Conservation (phyloP, 2,113 vertebrate genomes). For the Alouatta palliata region DNA sequence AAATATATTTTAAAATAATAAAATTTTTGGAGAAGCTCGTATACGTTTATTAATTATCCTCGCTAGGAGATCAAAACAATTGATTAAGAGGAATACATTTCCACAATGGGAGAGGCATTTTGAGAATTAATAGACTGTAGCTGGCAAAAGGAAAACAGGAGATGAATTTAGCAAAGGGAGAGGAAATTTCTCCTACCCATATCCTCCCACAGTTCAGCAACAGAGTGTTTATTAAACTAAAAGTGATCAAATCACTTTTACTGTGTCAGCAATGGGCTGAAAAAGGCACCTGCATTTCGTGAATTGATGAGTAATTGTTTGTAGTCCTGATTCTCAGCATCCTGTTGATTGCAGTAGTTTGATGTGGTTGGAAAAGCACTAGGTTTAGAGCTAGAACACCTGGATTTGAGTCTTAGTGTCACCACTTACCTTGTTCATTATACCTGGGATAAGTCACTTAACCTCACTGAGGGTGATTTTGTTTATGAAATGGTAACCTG, state of each 20-base stretch:
- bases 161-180: not conserved
- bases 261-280: slow-evolving; percentile 53
- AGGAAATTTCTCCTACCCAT: not conserved
- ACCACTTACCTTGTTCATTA: slow-evolving; percentile 54
- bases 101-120: not conserved
- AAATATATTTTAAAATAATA: not conserved
- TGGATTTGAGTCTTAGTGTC: slow-evolving; percentile 54
- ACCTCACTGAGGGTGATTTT: slow-evolving; percentile 46
- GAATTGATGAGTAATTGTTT: slow-evolving; percentile 77
- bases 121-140: not conserved
- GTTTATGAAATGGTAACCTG: slow-evolving; percentile 18
- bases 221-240: slow-evolving; percentile 50
- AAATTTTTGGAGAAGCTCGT: not conserved
- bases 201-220: not conserved
- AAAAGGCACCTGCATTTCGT: slow-evolving; percentile 75
- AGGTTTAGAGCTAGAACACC: slow-evolving; percentile 67
- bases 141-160: not conserved
- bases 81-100: not conserved
- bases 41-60: not conserved
- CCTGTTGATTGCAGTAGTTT: slow-evolving; percentile 66
- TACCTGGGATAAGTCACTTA: slow-evolving; percentile 61
- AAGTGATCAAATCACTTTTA: slow-evolving; percentile 66
- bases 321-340: slow-evolving; percentile 68
- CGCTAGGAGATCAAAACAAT: not conserved
- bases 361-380: slow-evolving; percentile 49